Evolutionary conservation across 2,888 invertebrate species (phyloP), one percentile per base, ranked within the genome.

Genomic region (Chydorus sphaericus): DNA sequence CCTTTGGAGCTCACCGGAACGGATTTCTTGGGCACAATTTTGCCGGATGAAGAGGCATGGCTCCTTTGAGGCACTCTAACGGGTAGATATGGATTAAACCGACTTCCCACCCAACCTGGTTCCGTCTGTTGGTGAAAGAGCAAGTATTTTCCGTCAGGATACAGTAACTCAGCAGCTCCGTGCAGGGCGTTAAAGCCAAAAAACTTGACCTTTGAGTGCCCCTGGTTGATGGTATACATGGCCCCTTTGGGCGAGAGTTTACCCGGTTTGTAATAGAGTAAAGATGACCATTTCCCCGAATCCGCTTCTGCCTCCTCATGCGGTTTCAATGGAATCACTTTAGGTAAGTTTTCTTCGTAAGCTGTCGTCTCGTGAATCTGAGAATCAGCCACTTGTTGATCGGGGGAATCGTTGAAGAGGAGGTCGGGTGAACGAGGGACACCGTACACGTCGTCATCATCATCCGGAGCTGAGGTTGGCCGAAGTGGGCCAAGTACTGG

Each of bases 211-310:
- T 48, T 55, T n/a, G 55, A 55, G 20, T 48, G 55, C 14, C 55
- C 55, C 26, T 55, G 48, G 10, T 23, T 49, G 20, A 48, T 36
- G 8, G 55, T 55, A 29, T 49, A 55, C 36, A 55, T 49, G 8
- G 33, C 49, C 7, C 55, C 55, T 55, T 55, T 49, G 6, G 55
- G 55, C 7, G 55, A 55, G 30, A 55, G 23, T 33, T 55, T 55
- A 4, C 49, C 49, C 23, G 23, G 14, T 16, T 49, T 55, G 26
- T 44, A 44, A 20, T 14, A 44, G 11, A 28, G 44, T n/a, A n/a
- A n/a, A 3, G 44, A 10, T 28, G 44, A 44, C 26, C 26, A 4
- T 10, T 44, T 44, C 26, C 23, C 44, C 28, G 23, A 23, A 26
- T 14, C 44, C 28, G 23, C 44, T 23, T 7, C 10, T 5, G 7